These are phyloP conservation scores for Melanostigma gelatinosum DNA, from an alignment of 2,113 vertebrate species.

Conservation along the genomic window DNA sequence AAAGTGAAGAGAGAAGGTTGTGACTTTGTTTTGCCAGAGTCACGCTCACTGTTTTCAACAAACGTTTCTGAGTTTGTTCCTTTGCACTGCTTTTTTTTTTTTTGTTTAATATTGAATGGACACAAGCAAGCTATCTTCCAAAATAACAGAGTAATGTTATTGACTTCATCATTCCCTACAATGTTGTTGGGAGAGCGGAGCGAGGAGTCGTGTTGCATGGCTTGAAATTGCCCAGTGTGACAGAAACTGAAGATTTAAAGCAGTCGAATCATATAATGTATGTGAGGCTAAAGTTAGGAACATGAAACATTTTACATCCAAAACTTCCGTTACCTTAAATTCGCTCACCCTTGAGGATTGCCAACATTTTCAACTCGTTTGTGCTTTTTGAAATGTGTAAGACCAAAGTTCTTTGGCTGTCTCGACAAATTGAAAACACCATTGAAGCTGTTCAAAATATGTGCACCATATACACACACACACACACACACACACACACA, in stretches of 20 bases:
- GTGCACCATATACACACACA: conserved; percentile 48
- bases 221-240: conserved; percentile 46
- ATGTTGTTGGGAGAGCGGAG: conserved; percentile 38
- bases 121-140: conserved; percentile 71
- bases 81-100: conserved; percentile 73
- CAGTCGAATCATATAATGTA: conserved; percentile 22
- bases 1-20: conserved; percentile 33
- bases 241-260: conserved; percentile 21
- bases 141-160: conserved; percentile 73
- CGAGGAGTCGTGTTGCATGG: conserved; percentile 42
- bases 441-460: conserved; percentile 66
- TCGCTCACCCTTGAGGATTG: conserved; percentile 51
- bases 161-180: conserved; percentile 59
- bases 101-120: conserved; percentile 41
- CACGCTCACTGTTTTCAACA: conserved; percentile 68
- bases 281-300: conserved; percentile 18
- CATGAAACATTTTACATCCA: conserved; percentile 19
- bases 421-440: conserved; percentile 59
- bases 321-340: conserved; percentile 49
- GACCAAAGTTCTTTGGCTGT: conserved; percentile 79
- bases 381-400: conserved; percentile 70
- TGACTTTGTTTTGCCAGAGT: conserved; percentile 52
- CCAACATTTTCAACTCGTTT: conserved; percentile 66
- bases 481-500: conserved; percentile 9
- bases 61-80: conserved; percentile 65